Percentiles rank a stretch among this genome's conserved stretches.
These are phyloP conservation scores for Nannoperca obscura DNA, from an alignment of 2,797 vertebrate species.

Conservation along the genomic window DNA sequence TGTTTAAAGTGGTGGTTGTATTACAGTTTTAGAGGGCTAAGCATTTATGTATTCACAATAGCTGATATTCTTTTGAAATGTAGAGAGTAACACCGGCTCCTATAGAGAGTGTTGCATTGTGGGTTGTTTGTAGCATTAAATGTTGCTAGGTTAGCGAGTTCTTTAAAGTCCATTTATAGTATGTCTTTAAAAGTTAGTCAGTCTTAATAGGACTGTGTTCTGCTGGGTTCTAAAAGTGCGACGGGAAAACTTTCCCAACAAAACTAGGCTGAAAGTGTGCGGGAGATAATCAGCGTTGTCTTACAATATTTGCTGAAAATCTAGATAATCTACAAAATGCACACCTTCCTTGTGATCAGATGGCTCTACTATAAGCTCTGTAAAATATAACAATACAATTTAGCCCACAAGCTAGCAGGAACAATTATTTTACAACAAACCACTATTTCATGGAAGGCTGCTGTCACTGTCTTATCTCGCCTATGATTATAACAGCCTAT, in stretches of 20 bases:
- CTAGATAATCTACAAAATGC: background rate
- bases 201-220: background rate
- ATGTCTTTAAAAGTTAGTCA: background rate
- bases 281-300: no score
- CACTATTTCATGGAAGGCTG: constrained; percentile 32
- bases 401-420: constrained; percentile 25
- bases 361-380: background rate
- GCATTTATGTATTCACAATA: background rate
- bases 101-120: background rate
- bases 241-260: background rate
- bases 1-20: background rate
- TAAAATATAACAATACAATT: background rate
- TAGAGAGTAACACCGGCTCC: background rate
- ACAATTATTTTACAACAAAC: constrained; percentile 46
- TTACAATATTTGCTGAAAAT: background rate
- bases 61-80: background rate
- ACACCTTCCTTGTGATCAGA: background rate
- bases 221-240: background rate
- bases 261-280: no score
- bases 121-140: background rate
- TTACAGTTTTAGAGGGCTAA: background rate
- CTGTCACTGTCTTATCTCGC: constrained; percentile 55
- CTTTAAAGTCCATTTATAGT: background rate
- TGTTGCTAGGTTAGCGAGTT: background rate
- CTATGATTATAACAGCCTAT: constrained; percentile 36